These are phyloP conservation scores for Tachyglossus aculeatus DNA, from an alignment of 2,797 vertebrate species.

Conservation along the genomic window DNA sequence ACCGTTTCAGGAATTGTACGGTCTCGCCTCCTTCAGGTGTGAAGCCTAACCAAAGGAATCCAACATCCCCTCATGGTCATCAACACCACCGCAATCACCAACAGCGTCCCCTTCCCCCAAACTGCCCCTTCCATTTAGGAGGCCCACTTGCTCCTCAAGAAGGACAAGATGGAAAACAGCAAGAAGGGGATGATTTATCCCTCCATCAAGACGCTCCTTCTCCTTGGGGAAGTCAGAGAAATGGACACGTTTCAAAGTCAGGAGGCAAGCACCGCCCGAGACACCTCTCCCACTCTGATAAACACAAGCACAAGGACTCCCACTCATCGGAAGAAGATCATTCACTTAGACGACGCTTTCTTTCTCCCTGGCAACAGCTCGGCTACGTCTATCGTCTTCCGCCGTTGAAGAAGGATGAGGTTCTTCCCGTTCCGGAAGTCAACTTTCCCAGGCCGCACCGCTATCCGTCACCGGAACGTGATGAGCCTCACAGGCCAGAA, in stretches of 20 bases:
- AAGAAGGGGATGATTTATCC: too few species aligned
- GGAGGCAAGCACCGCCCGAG: neutral
- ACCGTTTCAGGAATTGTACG: neutral
- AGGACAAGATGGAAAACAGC: too few species aligned
- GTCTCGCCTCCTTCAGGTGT: neutral
- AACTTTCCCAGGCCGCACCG: conserved; percentile 48
- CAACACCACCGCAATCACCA: conserved; percentile 5
- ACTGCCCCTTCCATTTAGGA: neutral
- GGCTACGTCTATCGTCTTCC: conserved; percentile 55
- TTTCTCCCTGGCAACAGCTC: neutral
- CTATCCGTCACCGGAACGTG: neutral
- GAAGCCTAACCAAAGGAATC: neutral
- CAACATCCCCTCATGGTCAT: neutral
- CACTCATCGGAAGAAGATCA: neutral
- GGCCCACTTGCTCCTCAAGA: neutral
- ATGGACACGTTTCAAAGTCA: neutral
- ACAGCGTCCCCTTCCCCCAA: neutral
- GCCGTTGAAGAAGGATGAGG: conserved; percentile 44
- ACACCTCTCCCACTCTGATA: conserved; percentile 13
- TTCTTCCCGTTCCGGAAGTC: conserved; percentile 61
- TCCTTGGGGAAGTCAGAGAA: neutral
- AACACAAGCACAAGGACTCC: neutral
- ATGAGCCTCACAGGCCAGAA: neutral
- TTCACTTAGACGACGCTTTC: conserved; percentile 13
- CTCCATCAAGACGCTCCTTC: rapidly evolving